These are phyloP conservation scores for Euphydryas editha DNA, from an alignment of 2,888 invertebrate genomes.

Conservation along the genomic window DNA sequence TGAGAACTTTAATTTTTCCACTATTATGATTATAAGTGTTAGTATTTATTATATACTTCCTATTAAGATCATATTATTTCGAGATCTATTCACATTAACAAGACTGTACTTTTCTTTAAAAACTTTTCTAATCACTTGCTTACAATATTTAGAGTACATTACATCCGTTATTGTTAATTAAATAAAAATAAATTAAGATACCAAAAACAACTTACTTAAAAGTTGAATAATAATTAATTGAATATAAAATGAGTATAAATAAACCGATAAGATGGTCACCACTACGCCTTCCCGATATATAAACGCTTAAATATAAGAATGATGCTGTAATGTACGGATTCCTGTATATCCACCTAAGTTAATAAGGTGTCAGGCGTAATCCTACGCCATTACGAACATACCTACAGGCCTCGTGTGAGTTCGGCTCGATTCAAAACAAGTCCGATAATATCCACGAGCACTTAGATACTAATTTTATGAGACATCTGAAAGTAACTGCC, in stretches of 20 bases:
- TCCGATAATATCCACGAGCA: slow-evolving; percentile 69
- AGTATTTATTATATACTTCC: too few relatives aligned
- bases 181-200: slow-evolving; percentile 26
- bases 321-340: slow-evolving; percentile 48
- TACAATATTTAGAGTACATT: slow-evolving; percentile 15
- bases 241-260: slow-evolving; percentile 43
- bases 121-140: slow-evolving; percentile 10
- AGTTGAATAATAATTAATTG: slow-evolving; percentile 42
- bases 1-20: too few relatives aligned
- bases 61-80: too few relatives aligned
- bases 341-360: slow-evolving; percentile 57
- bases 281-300: slow-evolving; percentile 32
- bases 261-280: slow-evolving; percentile 41
- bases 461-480: slow-evolving; percentile 79
- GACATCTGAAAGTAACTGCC: slow-evolving; percentile 68
- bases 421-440: slow-evolving; percentile 63
- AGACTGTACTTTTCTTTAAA: slow-evolving; percentile 2
- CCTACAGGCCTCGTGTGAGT: slow-evolving; percentile 65
- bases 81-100: too few relatives aligned
- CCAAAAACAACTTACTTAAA: slow-evolving; percentile 46
- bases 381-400: slow-evolving; percentile 60
- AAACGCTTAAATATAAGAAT: slow-evolving; percentile 24
- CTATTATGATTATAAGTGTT: too few relatives aligned
- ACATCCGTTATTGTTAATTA: slow-evolving; percentile 21
- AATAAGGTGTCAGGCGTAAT: slow-evolving; percentile 71